Percentiles rank a stretch among this genome's conserved stretches.
Conservation (phyloP, 37 sponge, comb jelly and placozoan species). For the Aphrocallistes beatrix region DNA sequence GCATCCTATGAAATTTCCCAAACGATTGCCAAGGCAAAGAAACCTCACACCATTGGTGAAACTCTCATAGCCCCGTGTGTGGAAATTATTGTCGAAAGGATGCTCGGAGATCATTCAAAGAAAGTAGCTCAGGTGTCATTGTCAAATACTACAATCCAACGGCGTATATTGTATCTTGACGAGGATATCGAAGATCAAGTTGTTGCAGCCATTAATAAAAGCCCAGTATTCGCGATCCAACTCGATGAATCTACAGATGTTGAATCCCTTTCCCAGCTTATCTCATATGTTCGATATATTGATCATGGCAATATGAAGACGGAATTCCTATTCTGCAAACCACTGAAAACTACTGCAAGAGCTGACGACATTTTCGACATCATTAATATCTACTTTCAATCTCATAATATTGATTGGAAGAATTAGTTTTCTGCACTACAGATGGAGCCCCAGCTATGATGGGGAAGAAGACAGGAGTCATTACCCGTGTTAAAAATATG, state of each 20-base stretch:
- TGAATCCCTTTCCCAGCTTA: not conserved
- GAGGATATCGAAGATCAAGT: not conserved
- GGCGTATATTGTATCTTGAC: not conserved
- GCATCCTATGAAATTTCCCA: not conserved
- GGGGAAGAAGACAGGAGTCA: not conserved
- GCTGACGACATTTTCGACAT: constrained; percentile 2
- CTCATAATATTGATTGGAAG: not conserved
- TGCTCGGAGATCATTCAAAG: not conserved
- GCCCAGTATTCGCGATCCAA: constrained; percentile 4
- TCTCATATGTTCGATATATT: not conserved
- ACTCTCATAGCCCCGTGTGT: not conserved
- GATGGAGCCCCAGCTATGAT: constrained; percentile 9
- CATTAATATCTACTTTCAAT: not conserved
- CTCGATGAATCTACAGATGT: constrained; percentile 7
- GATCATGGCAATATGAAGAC: not conserved
- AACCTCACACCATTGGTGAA: constrained; percentile 19
- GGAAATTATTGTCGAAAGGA: not conserved
- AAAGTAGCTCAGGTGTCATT: not conserved
- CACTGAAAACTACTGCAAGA: not conserved
- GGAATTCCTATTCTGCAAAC: not conserved
- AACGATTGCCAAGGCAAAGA: not conserved
- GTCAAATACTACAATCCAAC: not conserved
- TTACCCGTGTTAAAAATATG: not conserved
- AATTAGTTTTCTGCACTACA: not conserved
- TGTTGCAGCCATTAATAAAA: not conserved